Base-by-base conservation (phyloP, 2,888 invertebrate species). In the Amblyjoppa fuscipennis region DNA sequence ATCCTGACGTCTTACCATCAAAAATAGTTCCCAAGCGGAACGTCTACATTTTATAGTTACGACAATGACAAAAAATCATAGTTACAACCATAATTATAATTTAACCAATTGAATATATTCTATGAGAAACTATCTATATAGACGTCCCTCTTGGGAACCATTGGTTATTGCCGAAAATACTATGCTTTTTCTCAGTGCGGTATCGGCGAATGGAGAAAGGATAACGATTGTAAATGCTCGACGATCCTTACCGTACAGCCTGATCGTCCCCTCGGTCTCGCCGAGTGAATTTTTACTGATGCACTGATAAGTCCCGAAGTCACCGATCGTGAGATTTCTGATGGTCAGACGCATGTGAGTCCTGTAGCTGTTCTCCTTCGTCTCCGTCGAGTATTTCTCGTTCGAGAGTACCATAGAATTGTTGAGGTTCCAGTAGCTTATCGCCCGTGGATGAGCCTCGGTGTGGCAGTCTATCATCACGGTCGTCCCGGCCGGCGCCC, bases 211-310 rank as follows among this genome's bases (percentile, higher is more conserved):
- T 16, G 45, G 16, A 49, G 45, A 3, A 49, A 16, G 45, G 4
- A 16, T 49, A 49, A 4, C 45, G 13, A 53, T 70, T 70, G 25
- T 45, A 45, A 73, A 66, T 85, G 76, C 53, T 59, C 53, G 64
- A 51, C 91, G 91, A 90, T 90, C 90, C 96, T 96, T 95, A 98
- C 98, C 98, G 94, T 98, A 98, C 89, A 98, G 96, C 93, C 98
- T 96, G 94, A 98, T 98, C 90, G 98, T 98, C 90, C 98, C 98
- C 95, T 98, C 98, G 11, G 98, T 98, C 95, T 98, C 98, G 86
- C 98, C 98, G 69, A 98, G 96, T 77, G 98, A 98, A 95, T 98
- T 98, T 95, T 98, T 98, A 90, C 98, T 98, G 94, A 98, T 97
- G 95, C 98, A 98, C 91, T 97, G 96, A 95, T 98, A 98, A 95